Evolutionary conservation across 2,797 vertebrate genomes (phyloP).

Genomic region (Loris lydekkerianus): DNA sequence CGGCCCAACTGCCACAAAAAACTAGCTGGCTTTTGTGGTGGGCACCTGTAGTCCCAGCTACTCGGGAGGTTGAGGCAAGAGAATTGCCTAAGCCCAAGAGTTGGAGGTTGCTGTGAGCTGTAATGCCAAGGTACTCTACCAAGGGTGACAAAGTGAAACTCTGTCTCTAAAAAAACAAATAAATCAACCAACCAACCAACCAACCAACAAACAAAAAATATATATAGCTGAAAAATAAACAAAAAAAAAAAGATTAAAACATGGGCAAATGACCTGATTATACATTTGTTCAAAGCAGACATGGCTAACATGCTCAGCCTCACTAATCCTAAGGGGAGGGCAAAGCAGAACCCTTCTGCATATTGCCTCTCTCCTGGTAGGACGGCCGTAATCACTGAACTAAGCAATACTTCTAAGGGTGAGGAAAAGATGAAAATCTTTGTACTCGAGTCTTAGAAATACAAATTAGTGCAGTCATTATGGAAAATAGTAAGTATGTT

Average conservation of each 20-base stretch:
- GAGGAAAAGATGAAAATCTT: background rate
- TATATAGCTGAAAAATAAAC: background rate
- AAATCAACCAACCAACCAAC: no score
- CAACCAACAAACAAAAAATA: no score
- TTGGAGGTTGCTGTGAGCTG: no score
- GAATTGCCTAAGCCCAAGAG: no score
- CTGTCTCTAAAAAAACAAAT: no score
- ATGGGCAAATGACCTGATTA: background rate
- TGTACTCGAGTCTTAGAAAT: background rate
- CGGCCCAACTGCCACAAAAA: no score
- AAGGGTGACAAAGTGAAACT: no score
- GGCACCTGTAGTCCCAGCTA: no score
- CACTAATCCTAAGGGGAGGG: background rate
- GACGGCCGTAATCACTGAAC: no score
- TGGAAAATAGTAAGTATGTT: background rate
- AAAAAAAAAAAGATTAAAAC: background rate
- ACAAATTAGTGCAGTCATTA: background rate
- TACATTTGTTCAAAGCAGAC: background rate
- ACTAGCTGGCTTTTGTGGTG: no score
- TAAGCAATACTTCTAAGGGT: background rate
- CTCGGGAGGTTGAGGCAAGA: no score
- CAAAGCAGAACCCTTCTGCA: background rate
- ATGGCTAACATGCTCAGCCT: background rate
- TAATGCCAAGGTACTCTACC: no score
- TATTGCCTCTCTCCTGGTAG: background rate